phyloP scores from a whole-genome alignment of 2,113 vertebrate genomes.

The Pyxicephalus adspersus region DNA sequence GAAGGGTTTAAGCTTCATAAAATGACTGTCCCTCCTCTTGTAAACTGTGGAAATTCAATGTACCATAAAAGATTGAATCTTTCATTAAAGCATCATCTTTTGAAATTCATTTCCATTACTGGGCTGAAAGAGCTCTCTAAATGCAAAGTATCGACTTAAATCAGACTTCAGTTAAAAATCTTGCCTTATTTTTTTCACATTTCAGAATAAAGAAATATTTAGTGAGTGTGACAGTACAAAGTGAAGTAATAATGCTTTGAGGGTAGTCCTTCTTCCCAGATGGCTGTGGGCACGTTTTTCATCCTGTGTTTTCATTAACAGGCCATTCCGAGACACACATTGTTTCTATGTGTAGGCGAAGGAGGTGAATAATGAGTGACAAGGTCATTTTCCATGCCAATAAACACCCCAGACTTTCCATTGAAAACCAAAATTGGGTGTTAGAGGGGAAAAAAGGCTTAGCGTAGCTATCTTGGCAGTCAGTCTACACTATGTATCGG shows the following conservation, averaged over 20 bases:
- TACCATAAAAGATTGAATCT: slow-evolving; percentile 56
- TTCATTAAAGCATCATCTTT: slow-evolving; percentile 58
- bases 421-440: slow-evolving; percentile 52
- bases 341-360: slow-evolving; percentile 28
- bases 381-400: slow-evolving; percentile 53
- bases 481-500: slow-evolving; percentile 33
- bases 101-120: slow-evolving; percentile 59
- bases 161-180: slow-evolving; percentile 44
- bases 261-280: neutral
- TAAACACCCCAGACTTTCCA: slow-evolving; percentile 33
- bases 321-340: slow-evolving; percentile 13
- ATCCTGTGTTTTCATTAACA: slow-evolving; percentile 34
- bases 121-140: slow-evolving; percentile 54
- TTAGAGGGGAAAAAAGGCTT: slow-evolving; percentile 35
- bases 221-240: slow-evolving; percentile 39
- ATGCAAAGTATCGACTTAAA: slow-evolving; percentile 49
- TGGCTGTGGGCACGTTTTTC: slow-evolving; percentile 1
- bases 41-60: slow-evolving; percentile 56
- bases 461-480: slow-evolving; percentile 6
- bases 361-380: slow-evolving; percentile 42
- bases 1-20: slow-evolving; percentile 56
- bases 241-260: slow-evolving; percentile 36
- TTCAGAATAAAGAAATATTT: slow-evolving; percentile 55
- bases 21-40: slow-evolving; percentile 30
- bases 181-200: slow-evolving; percentile 29